Evolutionary conservation across 2,888 invertebrate genomes (phyloP).

Genomic region (Actias luna): DNA sequence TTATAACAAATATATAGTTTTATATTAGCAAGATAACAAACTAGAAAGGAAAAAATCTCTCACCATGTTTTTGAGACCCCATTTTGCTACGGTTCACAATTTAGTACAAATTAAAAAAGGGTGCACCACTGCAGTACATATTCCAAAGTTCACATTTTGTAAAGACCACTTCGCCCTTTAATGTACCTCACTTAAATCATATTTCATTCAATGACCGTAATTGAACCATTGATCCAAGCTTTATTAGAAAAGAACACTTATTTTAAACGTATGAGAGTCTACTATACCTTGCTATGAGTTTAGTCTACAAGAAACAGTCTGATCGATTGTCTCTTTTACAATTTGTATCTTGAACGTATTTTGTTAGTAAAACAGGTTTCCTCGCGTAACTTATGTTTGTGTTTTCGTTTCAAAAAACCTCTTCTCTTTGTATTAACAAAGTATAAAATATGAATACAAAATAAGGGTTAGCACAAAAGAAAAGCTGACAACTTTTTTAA

Average conservation of each 20-base stretch:
- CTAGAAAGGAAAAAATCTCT: conserved; percentile 27
- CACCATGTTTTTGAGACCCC: conserved; percentile 56
- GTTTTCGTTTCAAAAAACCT: conserved; percentile 70
- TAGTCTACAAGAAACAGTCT: conserved; percentile 62
- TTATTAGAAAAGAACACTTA: conserved; percentile 64
- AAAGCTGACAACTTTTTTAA: conserved; percentile 78
- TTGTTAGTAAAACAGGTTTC: conserved; percentile 76
- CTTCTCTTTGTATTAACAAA: conserved; percentile 78
- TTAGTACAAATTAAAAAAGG: conserved; percentile 79
- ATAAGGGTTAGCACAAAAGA: conserved; percentile 81
- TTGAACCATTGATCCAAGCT: conserved; percentile 64
- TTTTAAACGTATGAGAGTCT: conserved; percentile 51
- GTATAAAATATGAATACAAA: conserved; percentile 82
- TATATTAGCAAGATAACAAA: conserved; percentile 32
- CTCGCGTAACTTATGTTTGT: conserved; percentile 66
- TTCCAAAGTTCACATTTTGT: conserved; percentile 78
- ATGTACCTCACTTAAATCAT: conserved; percentile 81
- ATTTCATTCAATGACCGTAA: conserved; percentile 80
- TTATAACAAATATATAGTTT: conserved; percentile 62
- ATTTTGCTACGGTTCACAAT: conserved; percentile 71
- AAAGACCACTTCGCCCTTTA: conserved; percentile 76
- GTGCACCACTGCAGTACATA: conserved; percentile 70
- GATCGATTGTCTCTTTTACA: conserved; percentile 80
- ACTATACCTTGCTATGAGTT: conserved; percentile 49
- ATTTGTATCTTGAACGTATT: conserved; percentile 80